phyloP scores from a whole-genome alignment of 2,113 vertebrate species.

The Scartelaos histophorus region DNA sequence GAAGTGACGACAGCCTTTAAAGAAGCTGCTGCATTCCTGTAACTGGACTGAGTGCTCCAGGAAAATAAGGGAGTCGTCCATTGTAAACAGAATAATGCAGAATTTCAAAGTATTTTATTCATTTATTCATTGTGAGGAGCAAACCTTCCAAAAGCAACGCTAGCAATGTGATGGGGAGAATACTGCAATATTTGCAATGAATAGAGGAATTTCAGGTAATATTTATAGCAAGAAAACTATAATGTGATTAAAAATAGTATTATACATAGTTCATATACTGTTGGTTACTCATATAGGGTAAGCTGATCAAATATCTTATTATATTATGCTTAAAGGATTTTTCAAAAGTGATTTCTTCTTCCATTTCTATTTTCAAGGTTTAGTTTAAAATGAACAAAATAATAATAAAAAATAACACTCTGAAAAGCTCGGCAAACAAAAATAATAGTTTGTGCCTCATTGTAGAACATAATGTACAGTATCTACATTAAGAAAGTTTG shows the following conservation, averaged over 20 bases:
- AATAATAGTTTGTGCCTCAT: neutral
- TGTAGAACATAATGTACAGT: neutral
- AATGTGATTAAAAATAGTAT: no score
- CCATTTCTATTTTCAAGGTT: no score
- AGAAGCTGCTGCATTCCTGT: slow-evolving; percentile 22
- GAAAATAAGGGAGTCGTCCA: neutral
- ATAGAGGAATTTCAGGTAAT: no score
- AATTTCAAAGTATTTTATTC: neutral
- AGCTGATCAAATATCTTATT: no score
- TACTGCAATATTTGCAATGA: no score
- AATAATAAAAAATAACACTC: no score
- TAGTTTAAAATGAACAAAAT: neutral
- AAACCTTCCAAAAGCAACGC: neutral
- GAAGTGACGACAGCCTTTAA: slow-evolving; percentile 37
- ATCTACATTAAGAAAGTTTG: neutral
- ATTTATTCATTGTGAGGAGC: neutral
- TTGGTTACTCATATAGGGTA: no score
- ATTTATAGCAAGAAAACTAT: no score
- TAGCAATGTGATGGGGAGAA: neutral
- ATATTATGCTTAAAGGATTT: no score
- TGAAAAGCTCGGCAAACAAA: neutral
- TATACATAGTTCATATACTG: no score
- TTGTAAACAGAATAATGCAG: neutral
- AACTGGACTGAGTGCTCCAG: neutral
- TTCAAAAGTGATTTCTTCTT: no score